Conservation (phyloP, 2,113 vertebrate genomes). For the Dasyurus viverrinus region DNA sequence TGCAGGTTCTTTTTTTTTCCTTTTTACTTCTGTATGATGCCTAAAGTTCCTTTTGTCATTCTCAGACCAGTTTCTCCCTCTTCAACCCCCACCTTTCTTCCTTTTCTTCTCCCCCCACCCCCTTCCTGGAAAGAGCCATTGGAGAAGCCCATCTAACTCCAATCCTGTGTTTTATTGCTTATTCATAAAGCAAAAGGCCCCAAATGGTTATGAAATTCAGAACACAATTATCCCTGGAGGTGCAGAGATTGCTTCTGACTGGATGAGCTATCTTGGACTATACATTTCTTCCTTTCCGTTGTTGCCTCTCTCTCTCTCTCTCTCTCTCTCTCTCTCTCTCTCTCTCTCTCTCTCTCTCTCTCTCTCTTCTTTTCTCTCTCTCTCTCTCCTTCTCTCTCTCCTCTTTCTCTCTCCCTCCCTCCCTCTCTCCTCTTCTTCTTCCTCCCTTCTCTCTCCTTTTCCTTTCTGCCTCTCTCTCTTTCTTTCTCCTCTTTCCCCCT, state of each 20-base stretch:
- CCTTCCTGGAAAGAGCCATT: background rate
- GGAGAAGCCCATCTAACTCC: background rate
- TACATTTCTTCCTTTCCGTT: background rate
- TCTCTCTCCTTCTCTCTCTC: no score
- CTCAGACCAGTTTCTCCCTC: background rate
- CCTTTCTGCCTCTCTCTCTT: background rate
- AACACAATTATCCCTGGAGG: slow-evolving; percentile 1
- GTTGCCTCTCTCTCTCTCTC: background rate
- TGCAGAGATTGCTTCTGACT: slow-evolving; percentile 1
- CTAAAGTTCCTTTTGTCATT: background rate
- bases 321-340: background rate
- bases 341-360: background rate
- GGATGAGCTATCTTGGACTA: slow-evolving; percentile 1
- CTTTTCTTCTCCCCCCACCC: background rate
- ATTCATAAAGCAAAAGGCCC: slow-evolving; percentile 4
- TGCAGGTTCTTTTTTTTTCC: background rate
- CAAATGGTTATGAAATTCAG: slow-evolving; percentile 5
- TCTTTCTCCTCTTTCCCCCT: background rate
- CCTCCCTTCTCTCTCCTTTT: background rate
- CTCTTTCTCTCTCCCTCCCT: no score
- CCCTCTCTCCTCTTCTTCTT: background rate
- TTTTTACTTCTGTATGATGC: background rate
- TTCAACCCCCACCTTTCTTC: background rate
- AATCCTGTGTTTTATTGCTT: slow-evolving; percentile 1
- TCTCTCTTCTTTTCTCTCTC: no score